phyloP scores from a whole-genome alignment of 1,140 invertebrate genomes.

The Piezodorus guildinii region DNA sequence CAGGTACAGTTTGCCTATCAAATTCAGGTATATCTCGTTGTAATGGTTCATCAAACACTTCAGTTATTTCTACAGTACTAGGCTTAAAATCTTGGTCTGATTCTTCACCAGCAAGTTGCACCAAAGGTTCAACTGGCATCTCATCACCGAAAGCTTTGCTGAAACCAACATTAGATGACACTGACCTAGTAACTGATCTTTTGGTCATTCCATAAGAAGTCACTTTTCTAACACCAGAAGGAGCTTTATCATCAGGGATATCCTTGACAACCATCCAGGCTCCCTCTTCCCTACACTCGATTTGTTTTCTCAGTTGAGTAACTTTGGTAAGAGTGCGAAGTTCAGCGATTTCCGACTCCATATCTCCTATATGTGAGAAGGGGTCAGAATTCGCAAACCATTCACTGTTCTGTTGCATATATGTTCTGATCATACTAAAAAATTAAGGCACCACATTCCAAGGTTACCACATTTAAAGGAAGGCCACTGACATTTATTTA shows the following conservation, averaged over 20 bases:
- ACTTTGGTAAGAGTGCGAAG: slow-evolving; percentile 31
- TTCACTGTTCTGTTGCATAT: not conserved
- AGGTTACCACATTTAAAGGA: too few species aligned
- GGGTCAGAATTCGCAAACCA: slow-evolving; percentile 13
- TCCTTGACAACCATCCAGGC: slow-evolving; percentile 21
- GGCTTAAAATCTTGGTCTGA: not conserved
- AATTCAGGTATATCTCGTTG: not conserved
- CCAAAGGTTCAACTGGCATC: not conserved
- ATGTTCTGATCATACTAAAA: not conserved
- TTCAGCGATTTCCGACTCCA: slow-evolving; percentile 23
- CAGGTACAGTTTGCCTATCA: not conserved
- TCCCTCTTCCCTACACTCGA: slow-evolving; percentile 21
- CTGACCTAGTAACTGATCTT: slow-evolving; percentile 17
- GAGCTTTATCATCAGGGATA: slow-evolving; percentile 3
- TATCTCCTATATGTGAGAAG: slow-evolving; percentile 10
- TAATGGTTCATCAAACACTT: slow-evolving; percentile 4
- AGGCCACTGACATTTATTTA: too few species aligned
- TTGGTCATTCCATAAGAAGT: slow-evolving; percentile 17
- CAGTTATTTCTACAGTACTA: not conserved
- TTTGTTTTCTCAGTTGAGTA: slow-evolving; percentile 19
- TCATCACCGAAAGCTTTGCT: not conserved
- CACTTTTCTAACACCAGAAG: slow-evolving; percentile 17
- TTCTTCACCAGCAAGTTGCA: slow-evolving; percentile 2
- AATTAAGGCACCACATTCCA: too few species aligned
- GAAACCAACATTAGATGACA: not conserved